phyloP scores from a whole-genome alignment of 1,140 invertebrate species.

The Pararge aegeria region DNA sequence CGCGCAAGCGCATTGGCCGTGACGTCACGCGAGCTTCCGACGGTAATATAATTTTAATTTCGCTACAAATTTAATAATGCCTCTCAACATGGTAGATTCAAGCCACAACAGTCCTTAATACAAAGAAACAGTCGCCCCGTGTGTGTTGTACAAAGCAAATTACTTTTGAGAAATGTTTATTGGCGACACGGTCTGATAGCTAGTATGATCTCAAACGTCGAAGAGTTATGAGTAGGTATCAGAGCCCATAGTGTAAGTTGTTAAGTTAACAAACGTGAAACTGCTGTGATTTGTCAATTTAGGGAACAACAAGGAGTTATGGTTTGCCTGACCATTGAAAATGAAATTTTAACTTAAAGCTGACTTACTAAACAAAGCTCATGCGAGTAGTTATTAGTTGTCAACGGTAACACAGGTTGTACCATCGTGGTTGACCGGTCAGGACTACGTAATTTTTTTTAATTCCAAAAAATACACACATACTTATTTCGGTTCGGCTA shows the following conservation, averaged over 20 bases:
- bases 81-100: slow-evolving; percentile 12
- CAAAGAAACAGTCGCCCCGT: slow-evolving; percentile 8
- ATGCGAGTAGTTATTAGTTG: no score
- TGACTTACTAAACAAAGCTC: no score
- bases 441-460: no score
- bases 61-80: slow-evolving; percentile 32
- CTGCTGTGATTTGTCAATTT: no score
- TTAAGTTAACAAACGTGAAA: background rate
- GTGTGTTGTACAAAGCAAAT: slow-evolving; percentile 9
- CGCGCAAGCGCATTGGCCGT: slow-evolving; percentile 58
- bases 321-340: no score
- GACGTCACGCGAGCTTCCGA: slow-evolving; percentile 71
- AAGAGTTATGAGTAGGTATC: slow-evolving; percentile 35
- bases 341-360: no score
- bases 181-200: slow-evolving; percentile 56
- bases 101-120: slow-evolving; percentile 31
- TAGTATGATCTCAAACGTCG: slow-evolving; percentile 42
- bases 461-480: no score
- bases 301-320: no score
- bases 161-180: slow-evolving; percentile 39
- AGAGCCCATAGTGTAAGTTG: slow-evolving; percentile 8
- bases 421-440: no score
- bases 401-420: no score
- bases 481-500: no score
- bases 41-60: slow-evolving; percentile 63